These are phyloP conservation scores for Drusus annulatus DNA, from an alignment of 1,140 invertebrate genomes.

Conservation along the genomic window DNA sequence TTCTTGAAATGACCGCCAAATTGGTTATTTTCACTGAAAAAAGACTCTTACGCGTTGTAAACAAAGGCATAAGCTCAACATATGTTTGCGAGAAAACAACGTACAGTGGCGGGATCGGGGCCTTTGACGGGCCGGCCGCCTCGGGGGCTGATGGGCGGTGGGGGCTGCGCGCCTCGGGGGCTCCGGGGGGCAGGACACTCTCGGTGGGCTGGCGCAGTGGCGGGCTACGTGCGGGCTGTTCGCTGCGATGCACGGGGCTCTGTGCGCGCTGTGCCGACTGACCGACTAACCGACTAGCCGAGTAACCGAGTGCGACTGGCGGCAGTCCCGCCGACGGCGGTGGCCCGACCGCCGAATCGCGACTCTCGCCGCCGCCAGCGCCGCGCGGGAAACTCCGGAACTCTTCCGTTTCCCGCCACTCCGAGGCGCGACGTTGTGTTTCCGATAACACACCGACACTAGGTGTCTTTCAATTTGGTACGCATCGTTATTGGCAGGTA, in stretches of 20 bases:
- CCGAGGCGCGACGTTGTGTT: no score
- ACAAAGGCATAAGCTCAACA: background rate
- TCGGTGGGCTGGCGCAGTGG: no score
- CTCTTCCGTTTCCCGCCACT: background rate
- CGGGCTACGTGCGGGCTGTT: no score
- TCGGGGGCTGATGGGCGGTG: background rate
- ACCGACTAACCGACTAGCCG: no score
- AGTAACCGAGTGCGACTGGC: background rate
- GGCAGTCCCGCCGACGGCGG: background rate
- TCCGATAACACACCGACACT: no score
- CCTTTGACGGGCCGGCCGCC: background rate
- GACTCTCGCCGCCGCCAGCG: background rate
- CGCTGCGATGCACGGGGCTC: no score
- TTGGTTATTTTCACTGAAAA: no score
- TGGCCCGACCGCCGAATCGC: background rate
- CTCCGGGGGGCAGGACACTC: background rate
- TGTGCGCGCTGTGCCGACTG: no score
- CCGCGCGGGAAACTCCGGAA: background rate
- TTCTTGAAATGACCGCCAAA: no score
- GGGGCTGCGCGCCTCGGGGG: background rate
- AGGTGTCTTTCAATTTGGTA: no score
- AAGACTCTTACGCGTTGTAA: background rate
- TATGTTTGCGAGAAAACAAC: slow-evolving; percentile 18
- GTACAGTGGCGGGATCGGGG: background rate
- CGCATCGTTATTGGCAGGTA: no score